Conservation (phyloP, 2,113 vertebrate genomes). For the Lota lota region DNA sequence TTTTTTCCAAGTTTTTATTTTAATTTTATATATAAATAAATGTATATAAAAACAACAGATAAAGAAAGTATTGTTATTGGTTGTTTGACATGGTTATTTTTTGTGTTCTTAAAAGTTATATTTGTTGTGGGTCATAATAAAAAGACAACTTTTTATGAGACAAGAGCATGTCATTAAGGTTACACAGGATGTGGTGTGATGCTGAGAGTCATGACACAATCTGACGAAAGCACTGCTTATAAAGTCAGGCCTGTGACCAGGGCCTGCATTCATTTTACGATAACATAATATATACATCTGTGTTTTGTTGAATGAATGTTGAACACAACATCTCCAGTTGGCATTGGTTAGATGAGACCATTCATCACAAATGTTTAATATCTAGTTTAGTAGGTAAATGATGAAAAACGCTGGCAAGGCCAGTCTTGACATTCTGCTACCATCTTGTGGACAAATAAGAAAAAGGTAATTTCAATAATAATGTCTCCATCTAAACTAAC, state of each 20-base stretch:
- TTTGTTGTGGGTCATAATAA: slow-evolving; percentile 87
- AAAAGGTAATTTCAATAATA: slow-evolving; percentile 11
- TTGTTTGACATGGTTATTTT: slow-evolving; percentile 73
- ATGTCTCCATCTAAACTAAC: neutral
- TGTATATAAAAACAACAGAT: slow-evolving; percentile 20
- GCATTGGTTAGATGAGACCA: neutral
- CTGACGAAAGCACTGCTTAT: slow-evolving; percentile 7
- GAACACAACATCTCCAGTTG: too few species aligned
- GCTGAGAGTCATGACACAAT: slow-evolving; percentile 7
- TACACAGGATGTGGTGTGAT: slow-evolving; percentile 9
- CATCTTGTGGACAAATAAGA: slow-evolving; percentile 42
- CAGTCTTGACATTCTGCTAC: slow-evolving; percentile 6
- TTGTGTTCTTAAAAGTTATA: slow-evolving; percentile 66
- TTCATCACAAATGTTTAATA: neutral
- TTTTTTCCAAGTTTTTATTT: slow-evolving; percentile 65
- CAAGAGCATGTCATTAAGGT: slow-evolving; percentile 1
- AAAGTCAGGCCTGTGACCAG: slow-evolving; percentile 28
- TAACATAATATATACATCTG: neutral
- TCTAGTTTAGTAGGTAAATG: too few species aligned
- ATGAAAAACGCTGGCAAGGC: too few species aligned
- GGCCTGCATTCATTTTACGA: slow-evolving; percentile 11
- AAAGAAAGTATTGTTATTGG: slow-evolving; percentile 67
- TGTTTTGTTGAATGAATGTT: too few species aligned
- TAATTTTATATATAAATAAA: slow-evolving; percentile 12
- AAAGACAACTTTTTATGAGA: slow-evolving; percentile 72